A percentile compares a stretch with the other conserved stretches of the same genome.
Conservation (phyloP, 2,888 invertebrate genomes). For the Catocala nupta region DNA sequence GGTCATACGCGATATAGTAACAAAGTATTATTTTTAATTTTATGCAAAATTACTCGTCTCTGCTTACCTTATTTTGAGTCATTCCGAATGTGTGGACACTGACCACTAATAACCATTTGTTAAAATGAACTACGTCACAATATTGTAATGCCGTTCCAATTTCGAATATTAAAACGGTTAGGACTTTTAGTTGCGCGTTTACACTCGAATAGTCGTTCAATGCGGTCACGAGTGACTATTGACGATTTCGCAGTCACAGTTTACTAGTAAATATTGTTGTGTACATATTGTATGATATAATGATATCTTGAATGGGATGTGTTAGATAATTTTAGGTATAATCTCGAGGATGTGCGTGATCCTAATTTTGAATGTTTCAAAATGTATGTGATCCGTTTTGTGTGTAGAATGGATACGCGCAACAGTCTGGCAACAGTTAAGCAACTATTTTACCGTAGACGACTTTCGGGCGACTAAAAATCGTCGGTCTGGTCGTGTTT, state of each 20-base stretch:
- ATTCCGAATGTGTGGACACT: too few relatives aligned
- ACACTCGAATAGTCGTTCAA: too few relatives aligned
- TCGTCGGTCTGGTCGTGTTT: neutral
- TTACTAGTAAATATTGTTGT: neutral
- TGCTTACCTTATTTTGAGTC: too few relatives aligned
- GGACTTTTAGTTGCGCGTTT: too few relatives aligned
- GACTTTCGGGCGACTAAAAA: neutral
- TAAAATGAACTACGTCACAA: too few relatives aligned
- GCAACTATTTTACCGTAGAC: neutral
- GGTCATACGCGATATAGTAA: too few relatives aligned
- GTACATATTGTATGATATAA: slow-evolving; percentile 16
- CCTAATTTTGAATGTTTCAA: slow-evolving; percentile 49
- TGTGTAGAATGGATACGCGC: slow-evolving; percentile 22
- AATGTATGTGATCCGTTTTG: slow-evolving; percentile 47
- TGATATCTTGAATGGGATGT: neutral
- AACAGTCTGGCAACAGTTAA: slow-evolving; percentile 19
- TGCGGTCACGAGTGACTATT: too few relatives aligned
- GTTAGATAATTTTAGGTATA: slow-evolving; percentile 12
- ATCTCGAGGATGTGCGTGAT: slow-evolving; percentile 37
- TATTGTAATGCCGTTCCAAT: too few relatives aligned
- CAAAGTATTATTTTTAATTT: too few relatives aligned
- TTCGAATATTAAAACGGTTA: too few relatives aligned
- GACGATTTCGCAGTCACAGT: neutral
- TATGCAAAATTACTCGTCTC: too few relatives aligned
- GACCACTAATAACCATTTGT: too few relatives aligned